phyloP scores from a whole-genome alignment of 2,888 invertebrate species.

The Luffia ferchaultella region DNA sequence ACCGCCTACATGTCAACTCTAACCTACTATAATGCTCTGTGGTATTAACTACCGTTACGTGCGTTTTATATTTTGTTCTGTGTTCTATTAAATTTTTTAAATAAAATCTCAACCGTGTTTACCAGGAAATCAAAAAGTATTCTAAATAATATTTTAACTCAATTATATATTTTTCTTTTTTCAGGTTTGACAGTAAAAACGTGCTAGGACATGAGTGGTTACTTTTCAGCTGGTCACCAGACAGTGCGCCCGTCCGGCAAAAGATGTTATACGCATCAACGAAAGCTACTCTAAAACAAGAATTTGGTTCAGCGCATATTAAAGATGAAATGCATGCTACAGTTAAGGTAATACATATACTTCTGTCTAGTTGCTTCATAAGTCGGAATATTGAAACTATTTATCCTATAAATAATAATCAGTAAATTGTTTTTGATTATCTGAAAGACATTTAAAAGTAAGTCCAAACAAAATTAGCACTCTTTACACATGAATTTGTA shows the following conservation, averaged over 20 bases:
- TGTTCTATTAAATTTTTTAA: no score
- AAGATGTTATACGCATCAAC: conserved; percentile 99
- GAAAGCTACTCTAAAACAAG: conserved; percentile 94
- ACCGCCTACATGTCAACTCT: no score
- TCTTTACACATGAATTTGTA: no score
- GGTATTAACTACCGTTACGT: no score
- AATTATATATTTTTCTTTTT: conserved; percentile 17
- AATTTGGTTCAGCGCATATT: conserved; percentile 94
- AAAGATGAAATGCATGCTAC: conserved; percentile 96
- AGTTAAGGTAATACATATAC: conserved; percentile 54
- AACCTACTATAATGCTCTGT: no score
- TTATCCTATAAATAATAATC: not conserved
- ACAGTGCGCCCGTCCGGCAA: conserved; percentile 86
- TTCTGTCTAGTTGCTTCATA: not conserved
- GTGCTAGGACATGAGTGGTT: conserved; percentile 91
- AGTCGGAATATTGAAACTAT: not conserved
- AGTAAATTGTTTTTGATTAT: no score
- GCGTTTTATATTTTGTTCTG: no score
- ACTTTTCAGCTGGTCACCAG: conserved; percentile 94
- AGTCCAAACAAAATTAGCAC: no score
- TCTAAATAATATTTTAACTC: no score
- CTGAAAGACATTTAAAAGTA: no score
- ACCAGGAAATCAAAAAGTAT: no score
- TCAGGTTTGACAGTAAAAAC: conserved; percentile 78
- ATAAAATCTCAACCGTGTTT: no score